phyloP scores from a whole-genome alignment of 2,888 invertebrate genomes.

The Geophilus truncorum region DNA sequence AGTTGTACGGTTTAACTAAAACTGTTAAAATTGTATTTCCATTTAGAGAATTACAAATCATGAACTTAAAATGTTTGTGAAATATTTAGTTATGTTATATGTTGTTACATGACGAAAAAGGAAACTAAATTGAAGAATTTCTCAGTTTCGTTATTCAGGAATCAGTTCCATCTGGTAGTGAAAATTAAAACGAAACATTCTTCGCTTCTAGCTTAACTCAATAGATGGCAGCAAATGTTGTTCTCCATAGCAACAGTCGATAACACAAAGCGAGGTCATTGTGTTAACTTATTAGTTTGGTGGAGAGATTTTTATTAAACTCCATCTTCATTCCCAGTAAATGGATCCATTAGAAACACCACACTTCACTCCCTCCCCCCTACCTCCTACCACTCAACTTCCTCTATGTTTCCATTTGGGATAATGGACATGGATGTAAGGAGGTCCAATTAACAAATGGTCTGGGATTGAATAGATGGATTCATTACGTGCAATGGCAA shows the following conservation, averaged over 20 bases:
- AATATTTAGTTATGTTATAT: too few species aligned
- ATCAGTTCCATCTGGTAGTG: not conserved
- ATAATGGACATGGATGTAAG: slow-evolving; percentile 20
- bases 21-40: too few species aligned
- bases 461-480: slow-evolving; percentile 16
- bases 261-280: slow-evolving; percentile 6
- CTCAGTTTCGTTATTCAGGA: too few species aligned
- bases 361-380: not conserved
- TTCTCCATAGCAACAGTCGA: not conserved
- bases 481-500: slow-evolving; percentile 13
- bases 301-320: slow-evolving; percentile 12
- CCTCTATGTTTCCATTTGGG: slow-evolving; percentile 15
- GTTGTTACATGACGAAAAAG: too few species aligned
- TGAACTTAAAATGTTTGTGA: too few species aligned
- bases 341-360: slow-evolving; percentile 16
- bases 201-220: not conserved
- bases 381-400: slow-evolving; percentile 8
- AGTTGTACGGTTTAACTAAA: too few species aligned
- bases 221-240: not conserved
- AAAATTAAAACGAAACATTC: not conserved
- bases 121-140: not conserved
- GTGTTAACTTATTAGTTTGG: slow-evolving; percentile 15
- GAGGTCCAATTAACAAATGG: slow-evolving; percentile 7
- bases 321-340: slow-evolving; percentile 12
- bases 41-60: too few species aligned